Evolutionary conservation across 2,113 vertebrate genomes (phyloP).

Genomic region (Sphaerodactylus townsendi): DNA sequence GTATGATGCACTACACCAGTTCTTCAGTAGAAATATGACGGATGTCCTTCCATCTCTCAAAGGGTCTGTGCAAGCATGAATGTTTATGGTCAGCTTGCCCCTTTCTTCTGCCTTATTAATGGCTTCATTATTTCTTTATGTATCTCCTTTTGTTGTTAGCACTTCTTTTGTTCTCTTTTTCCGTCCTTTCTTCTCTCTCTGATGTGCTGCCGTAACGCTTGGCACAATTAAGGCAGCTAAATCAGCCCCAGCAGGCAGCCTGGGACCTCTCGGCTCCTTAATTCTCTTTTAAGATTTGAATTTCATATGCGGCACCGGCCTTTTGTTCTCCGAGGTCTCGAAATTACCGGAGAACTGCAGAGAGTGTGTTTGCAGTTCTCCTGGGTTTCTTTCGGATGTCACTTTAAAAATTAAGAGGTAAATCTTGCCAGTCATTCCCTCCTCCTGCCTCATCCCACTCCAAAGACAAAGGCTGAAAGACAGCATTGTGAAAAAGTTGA

Average conservation of each 20-base stretch:
- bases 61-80: not conserved
- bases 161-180: conserved; percentile 3
- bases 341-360: conserved; percentile 3
- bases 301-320: conserved; percentile 13
- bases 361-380: conserved; percentile 9
- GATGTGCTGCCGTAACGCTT: not conserved
- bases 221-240: conserved; percentile 27
- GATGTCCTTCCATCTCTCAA: not conserved
- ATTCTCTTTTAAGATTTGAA: conserved; percentile 33
- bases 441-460: not conserved
- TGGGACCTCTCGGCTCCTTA: conserved; percentile 1
- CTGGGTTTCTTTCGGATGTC: not conserved
- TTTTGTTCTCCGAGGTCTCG: conserved; percentile 15
- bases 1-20: not conserved
- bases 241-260: conserved; percentile 9
- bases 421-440: not conserved
- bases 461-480: not conserved
- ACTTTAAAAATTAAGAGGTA: conserved; percentile 25
- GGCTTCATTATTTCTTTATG: conserved; percentile 7
- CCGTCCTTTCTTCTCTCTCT: conserved; percentile 11
- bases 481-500: not conserved
- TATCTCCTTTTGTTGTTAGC: not conserved
- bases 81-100: conserved; percentile 7
- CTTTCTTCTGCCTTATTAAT: not conserved
- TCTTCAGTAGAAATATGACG: not conserved